Evolutionary conservation across 2,113 vertebrate species (phyloP), one percentile per base, ranked within the genome.

Genomic region (Toxotes chatareus): DNA sequence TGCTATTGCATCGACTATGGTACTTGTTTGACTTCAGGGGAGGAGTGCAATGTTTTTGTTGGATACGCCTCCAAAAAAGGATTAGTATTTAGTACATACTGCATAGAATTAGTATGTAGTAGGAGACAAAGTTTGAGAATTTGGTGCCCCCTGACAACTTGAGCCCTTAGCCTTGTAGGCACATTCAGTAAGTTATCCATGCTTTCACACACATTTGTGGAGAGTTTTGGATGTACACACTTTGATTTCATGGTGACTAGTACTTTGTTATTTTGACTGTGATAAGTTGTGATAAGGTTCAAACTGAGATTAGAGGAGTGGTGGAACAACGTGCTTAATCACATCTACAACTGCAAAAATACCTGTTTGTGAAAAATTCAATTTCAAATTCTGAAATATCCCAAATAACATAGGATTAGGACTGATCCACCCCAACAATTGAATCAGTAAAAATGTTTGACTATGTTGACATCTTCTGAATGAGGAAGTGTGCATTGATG

Each of bases 401-500:
- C 8, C 2, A 3, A 8, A 23, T 9, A 62, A 56, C 3, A 12
- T 31, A 5, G 6, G 11, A 56, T 40, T 64, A 71, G 19, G 6
- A 23, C 4, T 2, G 5, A 72, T 27, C 42, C 8, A 14, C 23
- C 32, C 13, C 4, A 40, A 5, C 40, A 16, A 19, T 27, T 0
- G 17, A 12, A 55, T 4, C 6, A 46, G 7, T 55, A 4, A 46
- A 66, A 62, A 36, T 16, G 53, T 62, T 14, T 49, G 4, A 40
- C 9, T 51, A 3, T 65, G 34, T n/a, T 44, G 11, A 17, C 2
- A 4, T 44, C 19, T 40, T 5, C 23, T 75, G n/a, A 62, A 5
- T 73, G 60, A 49, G 1, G 5, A 31, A 65, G 53, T 86, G 49
- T 80, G 57, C 21, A 16, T 23, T 0, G 0, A n/a, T 73, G 67